These are phyloP conservation scores for Neoaliturus tenellus DNA, from an alignment of 2,888 invertebrate genomes.

Conservation along the genomic window DNA sequence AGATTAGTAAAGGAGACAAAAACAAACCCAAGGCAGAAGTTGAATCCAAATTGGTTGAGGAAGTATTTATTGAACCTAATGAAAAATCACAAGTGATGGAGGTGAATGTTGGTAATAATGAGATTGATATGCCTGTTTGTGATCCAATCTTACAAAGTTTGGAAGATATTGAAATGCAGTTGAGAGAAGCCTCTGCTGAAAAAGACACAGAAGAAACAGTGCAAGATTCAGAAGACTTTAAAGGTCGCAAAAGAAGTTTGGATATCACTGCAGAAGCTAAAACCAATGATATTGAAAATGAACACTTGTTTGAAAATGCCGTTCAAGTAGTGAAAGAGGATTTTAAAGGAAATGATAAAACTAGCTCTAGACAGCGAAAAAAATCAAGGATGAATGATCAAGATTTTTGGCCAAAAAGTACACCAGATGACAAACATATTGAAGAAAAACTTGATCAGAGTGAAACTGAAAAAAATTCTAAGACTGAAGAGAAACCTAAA, in stretches of 20 bases:
- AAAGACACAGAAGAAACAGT: constrained; percentile 18
- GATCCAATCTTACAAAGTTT: constrained; percentile 22
- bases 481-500: constrained; percentile 37
- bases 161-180: constrained; percentile 43
- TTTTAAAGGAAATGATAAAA: constrained; percentile 8
- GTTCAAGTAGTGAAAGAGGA: not conserved
- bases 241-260: constrained; percentile 44
- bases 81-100: not conserved
- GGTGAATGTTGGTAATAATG: not conserved
- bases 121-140: not conserved
- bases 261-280: constrained; percentile 21
- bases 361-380: constrained; percentile 33
- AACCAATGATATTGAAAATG: not conserved
- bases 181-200: constrained; percentile 33
- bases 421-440: not conserved
- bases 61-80: not conserved
- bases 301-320: constrained; percentile 7
- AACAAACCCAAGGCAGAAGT: constrained; percentile 18
- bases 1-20: constrained; percentile 46
- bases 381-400: constrained; percentile 41
- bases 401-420: not conserved
- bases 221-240: constrained; percentile 9
- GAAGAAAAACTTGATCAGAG: not conserved
- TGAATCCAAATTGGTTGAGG: constrained; percentile 5
- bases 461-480: not conserved